A percentile compares a stretch with the other conserved stretches of the same genome.
phyloP scores from a whole-genome alignment of 2,888 invertebrate species.

The Pristionchus japonicus region DNA sequence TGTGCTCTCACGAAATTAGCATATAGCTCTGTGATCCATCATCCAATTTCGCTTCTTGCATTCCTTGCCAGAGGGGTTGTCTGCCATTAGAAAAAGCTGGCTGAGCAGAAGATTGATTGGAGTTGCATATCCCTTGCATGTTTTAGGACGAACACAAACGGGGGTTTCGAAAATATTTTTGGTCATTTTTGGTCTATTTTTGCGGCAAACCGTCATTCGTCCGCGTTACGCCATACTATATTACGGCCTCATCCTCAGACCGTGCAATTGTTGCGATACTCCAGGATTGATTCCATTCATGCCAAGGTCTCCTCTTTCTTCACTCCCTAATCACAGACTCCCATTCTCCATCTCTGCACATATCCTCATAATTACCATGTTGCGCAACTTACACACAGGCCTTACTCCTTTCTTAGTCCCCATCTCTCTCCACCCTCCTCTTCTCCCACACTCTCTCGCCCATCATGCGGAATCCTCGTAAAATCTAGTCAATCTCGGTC shows the following conservation, averaged over 20 bases:
- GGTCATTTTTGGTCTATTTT: too few relatives aligned
- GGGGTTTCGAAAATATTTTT: background rate
- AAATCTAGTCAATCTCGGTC: conserved; percentile 30
- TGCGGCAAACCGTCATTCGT: background rate
- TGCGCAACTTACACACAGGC: conserved; percentile 11
- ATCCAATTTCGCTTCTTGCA: background rate
- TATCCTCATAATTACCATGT: conserved; percentile 30
- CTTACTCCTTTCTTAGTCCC: background rate
- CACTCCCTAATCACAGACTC: conserved; percentile 1
- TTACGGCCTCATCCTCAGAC: background rate
- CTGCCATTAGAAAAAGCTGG: background rate
- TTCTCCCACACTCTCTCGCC: background rate
- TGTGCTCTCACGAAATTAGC: background rate
- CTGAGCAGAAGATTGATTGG: conserved; percentile 1
- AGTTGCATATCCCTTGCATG: background rate
- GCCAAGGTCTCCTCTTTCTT: background rate
- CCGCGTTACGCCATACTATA: background rate
- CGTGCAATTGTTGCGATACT: background rate
- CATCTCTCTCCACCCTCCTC: background rate
- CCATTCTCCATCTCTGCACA: background rate
- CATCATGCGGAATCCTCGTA: too few relatives aligned
- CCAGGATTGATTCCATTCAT: background rate
- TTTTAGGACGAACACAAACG: background rate
- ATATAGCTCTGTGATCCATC: background rate
- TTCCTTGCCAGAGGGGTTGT: background rate